phyloP scores from a whole-genome alignment of 2,113 vertebrate genomes.

The Pantherophis guttatus region DNA sequence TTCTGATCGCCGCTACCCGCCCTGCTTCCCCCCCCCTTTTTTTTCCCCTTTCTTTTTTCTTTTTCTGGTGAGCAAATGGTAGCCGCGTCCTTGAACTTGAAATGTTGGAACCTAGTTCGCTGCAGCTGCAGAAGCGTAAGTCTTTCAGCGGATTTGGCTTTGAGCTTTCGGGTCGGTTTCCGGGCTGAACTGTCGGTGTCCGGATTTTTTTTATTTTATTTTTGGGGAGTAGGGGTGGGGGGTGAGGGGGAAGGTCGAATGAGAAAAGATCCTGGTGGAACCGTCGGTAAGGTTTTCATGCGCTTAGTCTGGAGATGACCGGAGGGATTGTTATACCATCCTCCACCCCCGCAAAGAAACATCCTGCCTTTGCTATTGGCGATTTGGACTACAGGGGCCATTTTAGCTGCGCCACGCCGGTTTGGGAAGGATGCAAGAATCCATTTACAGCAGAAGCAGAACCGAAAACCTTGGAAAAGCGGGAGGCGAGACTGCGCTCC shows the following conservation, averaged over 20 bases:
- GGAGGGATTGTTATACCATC: not conserved
- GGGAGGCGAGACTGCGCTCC: not conserved
- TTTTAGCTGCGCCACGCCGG: conserved; percentile 67
- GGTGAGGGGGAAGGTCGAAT: not conserved
- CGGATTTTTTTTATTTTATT: not conserved
- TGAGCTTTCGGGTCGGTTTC: not conserved
- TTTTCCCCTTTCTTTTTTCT: too few relatives aligned
- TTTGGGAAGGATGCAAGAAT: not conserved
- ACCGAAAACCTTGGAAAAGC: not conserved
- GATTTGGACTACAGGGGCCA: conserved; percentile 64
- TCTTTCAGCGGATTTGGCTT: not conserved
- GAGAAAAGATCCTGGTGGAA: not conserved
- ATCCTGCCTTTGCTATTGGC: conserved; percentile 30
- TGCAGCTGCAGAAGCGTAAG: conserved; percentile 48
- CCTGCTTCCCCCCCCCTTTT: not conserved
- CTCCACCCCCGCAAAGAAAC: not conserved
- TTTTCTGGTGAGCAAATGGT: conserved; percentile 38
- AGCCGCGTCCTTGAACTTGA: conserved; percentile 80
- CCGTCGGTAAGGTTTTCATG: not conserved
- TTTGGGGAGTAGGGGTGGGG: not conserved
- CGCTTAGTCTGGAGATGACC: not conserved
- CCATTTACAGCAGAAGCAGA: conserved; percentile 22
- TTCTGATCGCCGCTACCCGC: not conserved
- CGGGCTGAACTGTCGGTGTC: not conserved
- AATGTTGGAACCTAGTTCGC: conserved; percentile 55